Conservation (phyloP, 2,113 vertebrate genomes). For the Perca fluviatilis region DNA sequence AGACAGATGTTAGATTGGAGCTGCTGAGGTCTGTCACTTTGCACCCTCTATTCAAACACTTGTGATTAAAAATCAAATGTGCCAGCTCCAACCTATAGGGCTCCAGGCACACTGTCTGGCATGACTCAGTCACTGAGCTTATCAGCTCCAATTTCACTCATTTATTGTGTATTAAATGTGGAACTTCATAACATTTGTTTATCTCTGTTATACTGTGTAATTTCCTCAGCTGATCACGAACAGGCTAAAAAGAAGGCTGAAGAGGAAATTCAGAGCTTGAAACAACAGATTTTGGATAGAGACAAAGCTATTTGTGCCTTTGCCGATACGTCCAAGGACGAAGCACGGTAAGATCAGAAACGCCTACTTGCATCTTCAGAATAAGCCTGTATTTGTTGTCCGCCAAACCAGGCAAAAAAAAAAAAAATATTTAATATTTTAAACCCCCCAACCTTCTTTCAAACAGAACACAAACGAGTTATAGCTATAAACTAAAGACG, state of each 20-base stretch:
- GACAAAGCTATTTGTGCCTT: slow-evolving; percentile 77
- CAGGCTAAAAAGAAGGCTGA: slow-evolving; percentile 45
- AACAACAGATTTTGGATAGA: slow-evolving; percentile 74
- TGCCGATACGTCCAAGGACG: slow-evolving; percentile 64
- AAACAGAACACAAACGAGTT: too few species aligned
- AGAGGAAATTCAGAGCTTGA: slow-evolving; percentile 53
- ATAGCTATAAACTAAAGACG: too few species aligned
- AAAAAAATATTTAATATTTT: too few species aligned
- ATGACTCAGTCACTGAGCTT: not conserved
- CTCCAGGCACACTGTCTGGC: not conserved
- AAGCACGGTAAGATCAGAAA: slow-evolving; percentile 74
- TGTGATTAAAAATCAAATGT: not conserved
- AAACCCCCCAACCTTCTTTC: too few species aligned
- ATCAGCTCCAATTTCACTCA: not conserved
- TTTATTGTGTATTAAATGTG: not conserved
- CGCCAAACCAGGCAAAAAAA: too few species aligned
- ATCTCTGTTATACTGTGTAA: not conserved
- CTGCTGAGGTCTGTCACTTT: not conserved
- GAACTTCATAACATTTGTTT: not conserved
- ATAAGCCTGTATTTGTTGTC: not conserved
- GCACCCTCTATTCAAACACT: not conserved
- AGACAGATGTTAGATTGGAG: not conserved
- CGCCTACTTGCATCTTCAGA: not conserved
- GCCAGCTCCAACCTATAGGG: not conserved
- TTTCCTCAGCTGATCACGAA: slow-evolving; percentile 63